phyloP scores from a whole-genome alignment of 2,113 vertebrate genomes.

The Dromaius novaehollandiae region DNA sequence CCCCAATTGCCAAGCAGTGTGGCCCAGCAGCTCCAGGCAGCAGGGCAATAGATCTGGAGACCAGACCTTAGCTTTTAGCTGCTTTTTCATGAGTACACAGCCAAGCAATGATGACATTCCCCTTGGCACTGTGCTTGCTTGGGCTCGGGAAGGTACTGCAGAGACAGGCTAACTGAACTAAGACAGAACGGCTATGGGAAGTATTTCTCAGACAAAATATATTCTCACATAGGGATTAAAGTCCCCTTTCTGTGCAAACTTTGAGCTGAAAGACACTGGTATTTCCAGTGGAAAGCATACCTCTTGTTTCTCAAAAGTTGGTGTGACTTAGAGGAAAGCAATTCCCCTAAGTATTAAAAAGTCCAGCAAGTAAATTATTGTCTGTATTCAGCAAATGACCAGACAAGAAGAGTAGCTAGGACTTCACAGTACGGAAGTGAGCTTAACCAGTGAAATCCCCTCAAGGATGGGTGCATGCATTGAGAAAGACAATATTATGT shows the following conservation, averaged over 20 bases:
- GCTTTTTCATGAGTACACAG: background rate
- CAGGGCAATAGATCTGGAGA: background rate
- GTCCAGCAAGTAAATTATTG: background rate
- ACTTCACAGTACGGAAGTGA: background rate
- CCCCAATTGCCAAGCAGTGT: background rate
- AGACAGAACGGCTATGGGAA: background rate
- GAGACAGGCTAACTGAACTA: background rate
- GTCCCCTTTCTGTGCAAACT: background rate
- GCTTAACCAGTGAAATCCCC: background rate
- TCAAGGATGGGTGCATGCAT: background rate
- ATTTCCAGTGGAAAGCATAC: background rate
- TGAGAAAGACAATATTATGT: rapidly evolving
- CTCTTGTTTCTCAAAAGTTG: background rate
- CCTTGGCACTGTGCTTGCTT: background rate
- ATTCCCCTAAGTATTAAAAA: background rate
- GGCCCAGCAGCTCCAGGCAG: background rate
- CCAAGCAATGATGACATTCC: background rate
- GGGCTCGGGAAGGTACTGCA: background rate
- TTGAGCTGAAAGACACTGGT: background rate
- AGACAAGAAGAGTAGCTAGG: background rate
- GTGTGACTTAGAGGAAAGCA: background rate
- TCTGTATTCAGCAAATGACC: background rate
- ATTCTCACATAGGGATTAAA: background rate
- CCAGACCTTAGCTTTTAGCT: background rate
- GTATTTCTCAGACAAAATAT: background rate